Conservation (phyloP, 1,140 invertebrate genomes). For the Cyclina sinensis region DNA sequence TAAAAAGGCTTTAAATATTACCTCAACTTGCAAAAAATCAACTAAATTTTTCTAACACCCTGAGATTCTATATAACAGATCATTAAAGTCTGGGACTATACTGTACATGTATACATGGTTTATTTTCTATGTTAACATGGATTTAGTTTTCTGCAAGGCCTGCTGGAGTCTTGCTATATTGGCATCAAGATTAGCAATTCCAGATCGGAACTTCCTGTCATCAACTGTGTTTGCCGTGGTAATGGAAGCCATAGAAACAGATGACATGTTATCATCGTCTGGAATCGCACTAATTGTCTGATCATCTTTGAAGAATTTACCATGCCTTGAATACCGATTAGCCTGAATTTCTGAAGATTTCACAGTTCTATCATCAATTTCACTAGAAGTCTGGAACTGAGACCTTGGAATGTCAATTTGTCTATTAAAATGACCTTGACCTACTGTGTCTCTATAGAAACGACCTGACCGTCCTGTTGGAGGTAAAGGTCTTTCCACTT, state of each 20-base stretch:
- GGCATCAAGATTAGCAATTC: constrained; percentile 79
- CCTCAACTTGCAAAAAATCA: no score
- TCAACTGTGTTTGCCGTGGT: constrained; percentile 72
- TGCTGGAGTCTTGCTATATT: constrained; percentile 80
- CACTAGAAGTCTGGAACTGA: constrained; percentile 32
- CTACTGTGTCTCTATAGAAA: not conserved
- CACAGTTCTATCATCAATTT: constrained; percentile 45
- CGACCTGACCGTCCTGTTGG: not conserved
- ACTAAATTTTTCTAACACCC: no score
- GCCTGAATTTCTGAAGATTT: constrained; percentile 54
- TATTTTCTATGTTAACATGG: constrained; percentile 70
- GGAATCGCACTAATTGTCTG: constrained; percentile 77
- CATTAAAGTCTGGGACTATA: no score
- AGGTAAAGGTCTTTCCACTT: not conserved
- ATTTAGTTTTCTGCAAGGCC: constrained; percentile 78
- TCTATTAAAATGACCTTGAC: not conserved
- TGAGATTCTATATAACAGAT: no score
- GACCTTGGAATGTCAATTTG: not conserved
- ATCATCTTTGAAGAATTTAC: constrained; percentile 70
- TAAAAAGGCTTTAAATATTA: no score
- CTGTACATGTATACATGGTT: no score
- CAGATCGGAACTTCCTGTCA: constrained; percentile 77
- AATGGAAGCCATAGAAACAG: constrained; percentile 66
- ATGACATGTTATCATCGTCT: constrained; percentile 75
- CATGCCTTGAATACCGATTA: constrained; percentile 35